Conservation (phyloP, 2,797 vertebrate genomes). For the Acanthopagrus latus region DNA sequence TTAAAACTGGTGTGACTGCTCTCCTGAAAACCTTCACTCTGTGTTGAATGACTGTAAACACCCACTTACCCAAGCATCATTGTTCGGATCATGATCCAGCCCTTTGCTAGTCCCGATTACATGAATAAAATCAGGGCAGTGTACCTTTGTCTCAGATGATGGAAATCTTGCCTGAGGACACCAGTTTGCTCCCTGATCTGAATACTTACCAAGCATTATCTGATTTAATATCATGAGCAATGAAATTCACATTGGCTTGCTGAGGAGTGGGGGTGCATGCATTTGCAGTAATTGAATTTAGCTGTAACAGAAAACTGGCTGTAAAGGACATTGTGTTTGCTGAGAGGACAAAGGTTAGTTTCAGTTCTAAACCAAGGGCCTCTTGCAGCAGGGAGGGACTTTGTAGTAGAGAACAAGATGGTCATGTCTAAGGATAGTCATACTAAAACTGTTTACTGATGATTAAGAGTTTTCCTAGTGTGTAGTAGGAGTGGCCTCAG, state of each 20-base stretch:
- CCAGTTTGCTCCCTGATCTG: slow-evolving; percentile 11
- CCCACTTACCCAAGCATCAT: neutral
- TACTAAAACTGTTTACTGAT: neutral
- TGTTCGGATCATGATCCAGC: neutral
- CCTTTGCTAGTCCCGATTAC: neutral
- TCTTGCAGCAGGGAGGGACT: neutral
- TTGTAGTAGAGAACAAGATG: neutral
- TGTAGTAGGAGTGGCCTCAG: slow-evolving; percentile 27
- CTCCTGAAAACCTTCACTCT: neutral
- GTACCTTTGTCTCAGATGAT: neutral
- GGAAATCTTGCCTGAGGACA: neutral
- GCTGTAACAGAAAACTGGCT: neutral
- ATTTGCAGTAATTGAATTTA: slow-evolving; percentile 4
- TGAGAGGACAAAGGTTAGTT: slow-evolving; percentile 1
- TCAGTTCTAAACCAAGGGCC: neutral
- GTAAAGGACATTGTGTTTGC: slow-evolving; percentile 1
- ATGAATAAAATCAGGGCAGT: neutral
- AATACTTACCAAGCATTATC: slow-evolving; percentile 23
- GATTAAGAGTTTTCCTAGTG: neutral
- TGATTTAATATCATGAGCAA: slow-evolving; percentile 18
- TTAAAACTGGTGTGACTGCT: neutral
- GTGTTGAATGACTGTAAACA: neutral
- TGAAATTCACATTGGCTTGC: slow-evolving; percentile 13
- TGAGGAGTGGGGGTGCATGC: slow-evolving; percentile 13
- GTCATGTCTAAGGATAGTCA: neutral